Evolutionary conservation across 1,140 invertebrate genomes (phyloP).

Genomic region (Plectrocnemia conspersa): DNA sequence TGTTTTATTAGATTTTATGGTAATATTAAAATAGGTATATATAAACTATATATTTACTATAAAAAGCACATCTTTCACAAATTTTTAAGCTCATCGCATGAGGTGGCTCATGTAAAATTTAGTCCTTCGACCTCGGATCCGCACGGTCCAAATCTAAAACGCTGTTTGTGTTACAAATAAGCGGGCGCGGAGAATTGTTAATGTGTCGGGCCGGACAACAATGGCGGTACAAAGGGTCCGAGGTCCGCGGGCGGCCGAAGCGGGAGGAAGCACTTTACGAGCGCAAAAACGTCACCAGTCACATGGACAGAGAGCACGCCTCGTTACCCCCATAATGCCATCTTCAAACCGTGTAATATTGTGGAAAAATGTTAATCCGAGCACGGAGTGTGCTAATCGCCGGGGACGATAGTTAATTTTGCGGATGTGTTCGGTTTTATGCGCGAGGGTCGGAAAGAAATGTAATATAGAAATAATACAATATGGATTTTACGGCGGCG

Average conservation of each 20-base stretch:
- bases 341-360: slow-evolving; percentile 30
- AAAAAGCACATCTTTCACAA: too few relatives aligned
- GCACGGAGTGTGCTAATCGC: neutral
- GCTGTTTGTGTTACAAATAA: neutral
- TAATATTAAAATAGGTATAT: too few relatives aligned
- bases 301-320: slow-evolving; percentile 11
- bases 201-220: slow-evolving; percentile 8
- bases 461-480: too few relatives aligned
- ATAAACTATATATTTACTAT: too few relatives aligned
- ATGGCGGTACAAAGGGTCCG: slow-evolving; percentile 14
- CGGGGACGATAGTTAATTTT: too few relatives aligned
- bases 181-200: slow-evolving; percentile 10
- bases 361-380: slow-evolving; percentile 29
- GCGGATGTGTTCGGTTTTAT: too few relatives aligned
- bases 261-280: slow-evolving; percentile 16
- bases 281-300: slow-evolving; percentile 23
- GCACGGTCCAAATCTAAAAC: neutral
- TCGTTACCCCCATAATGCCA: slow-evolving; percentile 27
- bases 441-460: too few relatives aligned
- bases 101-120: too few relatives aligned
- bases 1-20: too few relatives aligned
- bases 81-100: too few relatives aligned
- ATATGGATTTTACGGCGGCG: too few relatives aligned
- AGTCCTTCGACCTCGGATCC: too few relatives aligned
- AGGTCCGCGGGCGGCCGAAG: slow-evolving; percentile 6